Base-by-base conservation (phyloP, 2,888 invertebrate species). In the Cosmopolites sordidus region DNA sequence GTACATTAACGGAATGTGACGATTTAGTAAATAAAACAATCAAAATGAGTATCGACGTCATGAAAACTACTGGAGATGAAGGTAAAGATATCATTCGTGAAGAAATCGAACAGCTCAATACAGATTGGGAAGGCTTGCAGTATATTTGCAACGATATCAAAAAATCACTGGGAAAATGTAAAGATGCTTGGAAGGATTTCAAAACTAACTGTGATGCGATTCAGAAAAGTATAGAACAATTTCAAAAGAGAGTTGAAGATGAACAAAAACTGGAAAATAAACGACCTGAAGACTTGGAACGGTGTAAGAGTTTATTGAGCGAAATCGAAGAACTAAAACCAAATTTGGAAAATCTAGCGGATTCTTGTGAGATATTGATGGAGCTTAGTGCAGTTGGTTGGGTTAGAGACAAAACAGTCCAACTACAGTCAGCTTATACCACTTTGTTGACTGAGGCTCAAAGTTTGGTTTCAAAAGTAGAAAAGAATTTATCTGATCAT, bases 401-500 rank as follows among this genome's bases (percentile, higher is more conserved):
- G 80, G 89, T 92, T 1, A 81, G 93, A 16, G 92, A 93, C 67
- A 87, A 89, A 71, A 90, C 91, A 2, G 87, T 92, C 1, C 87
- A 87, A 65, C 75, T 90, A 0, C 92, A 93, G 75, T 85, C 88
- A 1, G 82, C 83, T 51, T 93, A 92, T 67, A 88, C 90, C 0
- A 83, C 85, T 59, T 72, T 92, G 11, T 71, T 92, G 18, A 88
- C 89, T 1, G 83, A 83, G 58, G 85, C 87, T 18, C 92, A 93
- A 77, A 86, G 83, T 68, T 76, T 92, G 37, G 87, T 92, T 15
- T 86, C 89, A 1, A 88, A 87, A 68, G 86, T 93, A 9, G 92
- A 95, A 69, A 92, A 92, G 76, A 92, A 90, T 71, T 76, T 95
- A 0, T 88, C 90, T 0, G 93, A 94, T 70, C 92, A 93, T 67